Evolutionary conservation across 2,888 invertebrate species (phyloP).

Genomic region (Ophion ventricosus): DNA sequence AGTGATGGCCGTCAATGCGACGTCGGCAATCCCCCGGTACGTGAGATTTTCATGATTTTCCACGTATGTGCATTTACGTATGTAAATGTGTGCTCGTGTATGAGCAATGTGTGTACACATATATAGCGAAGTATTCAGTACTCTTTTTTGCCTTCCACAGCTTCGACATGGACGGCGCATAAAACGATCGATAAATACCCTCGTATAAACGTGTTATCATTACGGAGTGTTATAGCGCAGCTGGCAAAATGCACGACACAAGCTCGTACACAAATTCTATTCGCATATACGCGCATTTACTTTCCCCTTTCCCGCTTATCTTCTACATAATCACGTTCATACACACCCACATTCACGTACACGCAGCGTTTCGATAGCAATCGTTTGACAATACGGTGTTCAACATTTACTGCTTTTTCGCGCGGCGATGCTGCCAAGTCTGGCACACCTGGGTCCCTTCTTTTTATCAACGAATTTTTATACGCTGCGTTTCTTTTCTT

Average conservation of each 20-base stretch:
- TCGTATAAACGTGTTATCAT: conserved; percentile 77
- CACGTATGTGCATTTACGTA: not conserved
- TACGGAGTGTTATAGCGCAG: conserved; percentile 1
- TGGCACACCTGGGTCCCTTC: no score
- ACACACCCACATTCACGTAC: not conserved
- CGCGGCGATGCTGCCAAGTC: not conserved
- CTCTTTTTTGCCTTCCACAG: not conserved
- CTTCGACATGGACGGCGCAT: conserved; percentile 17
- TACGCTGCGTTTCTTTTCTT: not conserved
- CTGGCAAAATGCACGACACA: not conserved
- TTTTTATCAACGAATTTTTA: not conserved
- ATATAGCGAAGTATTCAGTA: not conserved
- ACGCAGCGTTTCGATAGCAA: not conserved
- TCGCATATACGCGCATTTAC: not conserved
- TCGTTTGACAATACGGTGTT: not conserved
- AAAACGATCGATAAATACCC: conserved; percentile 78
- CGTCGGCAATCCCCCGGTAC: not conserved
- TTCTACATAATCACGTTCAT: not conserved
- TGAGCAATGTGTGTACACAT: no score
- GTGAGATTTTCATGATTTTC: not conserved
- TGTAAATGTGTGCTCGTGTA: not conserved
- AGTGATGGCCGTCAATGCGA: not conserved
- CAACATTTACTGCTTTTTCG: conserved; percentile 50
- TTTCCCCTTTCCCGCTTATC: not conserved
- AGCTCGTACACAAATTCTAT: not conserved